phyloP scores from a whole-genome alignment of 2,888 invertebrate genomes.

The Tetranychus truncatus region DNA sequence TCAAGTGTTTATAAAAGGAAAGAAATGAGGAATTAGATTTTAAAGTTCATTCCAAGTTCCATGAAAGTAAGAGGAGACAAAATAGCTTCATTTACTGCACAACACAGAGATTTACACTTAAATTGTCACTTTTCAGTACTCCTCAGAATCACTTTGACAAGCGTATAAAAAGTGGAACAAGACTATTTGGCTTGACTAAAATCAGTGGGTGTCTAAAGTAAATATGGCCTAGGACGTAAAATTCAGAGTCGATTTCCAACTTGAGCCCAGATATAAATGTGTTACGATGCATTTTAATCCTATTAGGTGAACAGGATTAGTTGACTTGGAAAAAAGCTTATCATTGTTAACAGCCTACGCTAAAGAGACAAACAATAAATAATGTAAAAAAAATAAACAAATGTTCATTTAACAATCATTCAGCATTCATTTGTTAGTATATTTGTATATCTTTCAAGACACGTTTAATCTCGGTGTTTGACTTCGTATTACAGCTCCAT shows the following conservation, averaged over 20 bases:
- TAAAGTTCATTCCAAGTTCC: no score
- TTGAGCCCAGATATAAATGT: no score
- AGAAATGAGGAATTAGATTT: no score
- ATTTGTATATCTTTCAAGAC: no score
- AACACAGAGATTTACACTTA: background rate
- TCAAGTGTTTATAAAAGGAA: no score
- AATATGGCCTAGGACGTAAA: background rate
- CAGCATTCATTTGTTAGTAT: no score
- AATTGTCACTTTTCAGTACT: background rate
- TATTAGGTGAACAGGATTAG: background rate
- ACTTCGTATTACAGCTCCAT: no score
- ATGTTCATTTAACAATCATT: no score
- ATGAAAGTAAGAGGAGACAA: background rate
- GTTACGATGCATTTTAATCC: background rate
- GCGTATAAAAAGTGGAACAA: background rate
- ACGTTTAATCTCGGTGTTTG: no score
- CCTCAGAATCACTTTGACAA: background rate
- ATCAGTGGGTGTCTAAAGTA: background rate
- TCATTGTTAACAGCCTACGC: background rate
- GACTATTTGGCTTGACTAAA: background rate
- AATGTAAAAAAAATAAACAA: no score
- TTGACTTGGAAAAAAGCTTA: background rate
- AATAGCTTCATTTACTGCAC: background rate
- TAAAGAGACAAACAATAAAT: background rate
- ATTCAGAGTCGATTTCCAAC: background rate